phyloP scores from a whole-genome alignment of 2,797 vertebrate species.

The Crenuchus spilurus region DNA sequence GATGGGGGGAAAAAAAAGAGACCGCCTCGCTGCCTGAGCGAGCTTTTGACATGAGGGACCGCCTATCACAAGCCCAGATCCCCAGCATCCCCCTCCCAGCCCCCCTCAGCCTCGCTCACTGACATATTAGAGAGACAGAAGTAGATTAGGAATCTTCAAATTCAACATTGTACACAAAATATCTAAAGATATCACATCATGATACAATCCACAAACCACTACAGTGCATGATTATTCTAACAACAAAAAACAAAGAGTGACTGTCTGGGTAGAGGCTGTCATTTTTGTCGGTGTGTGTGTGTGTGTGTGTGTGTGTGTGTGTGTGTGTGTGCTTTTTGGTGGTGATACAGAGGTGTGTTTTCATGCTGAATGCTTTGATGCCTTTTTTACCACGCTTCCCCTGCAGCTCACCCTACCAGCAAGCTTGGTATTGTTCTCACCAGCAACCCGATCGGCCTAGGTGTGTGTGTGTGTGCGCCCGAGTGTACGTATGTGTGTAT shows the following conservation, averaged over 20 bases:
- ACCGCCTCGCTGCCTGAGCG: constrained; percentile 36
- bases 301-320: neutral
- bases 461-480: constrained; percentile 15
- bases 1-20: constrained; percentile 30
- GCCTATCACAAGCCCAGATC: constrained; percentile 29
- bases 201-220: constrained; percentile 28
- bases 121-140: constrained; percentile 39
- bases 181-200: constrained; percentile 39
- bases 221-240: constrained; percentile 41
- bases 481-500: constrained; percentile 17
- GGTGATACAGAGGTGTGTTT: constrained; percentile 16
- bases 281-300: constrained; percentile 17
- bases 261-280: constrained; percentile 14
- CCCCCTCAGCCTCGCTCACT: constrained; percentile 23
- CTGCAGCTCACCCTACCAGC: constrained; percentile 22
- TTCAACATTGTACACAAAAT: constrained; percentile 30
- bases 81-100: constrained; percentile 3
- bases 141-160: constrained; percentile 29
- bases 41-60: constrained; percentile 47
- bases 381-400: constrained; percentile 6
- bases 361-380: constrained; percentile 40
- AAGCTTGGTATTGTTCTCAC: constrained; percentile 35
- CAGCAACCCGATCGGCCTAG: constrained; percentile 27
- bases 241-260: constrained; percentile 34
- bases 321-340: constrained; percentile 13